phyloP scores from a whole-genome alignment of 2,888 invertebrate species.

The Nomada lathburiana region DNA sequence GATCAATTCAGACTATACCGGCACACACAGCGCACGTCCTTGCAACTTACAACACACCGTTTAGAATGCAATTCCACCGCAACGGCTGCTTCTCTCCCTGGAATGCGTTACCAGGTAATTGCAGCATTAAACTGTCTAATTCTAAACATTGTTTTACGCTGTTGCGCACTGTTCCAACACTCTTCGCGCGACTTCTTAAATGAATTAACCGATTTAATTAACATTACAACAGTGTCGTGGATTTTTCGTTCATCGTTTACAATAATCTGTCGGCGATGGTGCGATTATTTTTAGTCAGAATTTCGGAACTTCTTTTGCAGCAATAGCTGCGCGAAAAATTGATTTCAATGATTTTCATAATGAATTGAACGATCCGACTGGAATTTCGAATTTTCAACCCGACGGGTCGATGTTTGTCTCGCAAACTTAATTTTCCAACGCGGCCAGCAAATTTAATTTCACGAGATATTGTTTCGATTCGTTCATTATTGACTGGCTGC shows the following conservation, averaged over 20 bases:
- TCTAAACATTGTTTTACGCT: constrained; percentile 37
- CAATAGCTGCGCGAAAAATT: no score
- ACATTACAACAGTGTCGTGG: neutral
- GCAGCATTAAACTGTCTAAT: constrained; percentile 57
- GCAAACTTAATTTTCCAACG: neutral
- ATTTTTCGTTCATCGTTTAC: no score
- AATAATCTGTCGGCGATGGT: neutral
- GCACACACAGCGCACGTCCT: neutral
- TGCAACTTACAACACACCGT: constrained; percentile 34
- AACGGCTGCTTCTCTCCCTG: constrained; percentile 25
- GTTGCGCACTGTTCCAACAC: constrained; percentile 16
- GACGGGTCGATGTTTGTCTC: neutral
- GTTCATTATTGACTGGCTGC: neutral
- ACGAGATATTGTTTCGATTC: neutral
- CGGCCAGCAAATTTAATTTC: constrained; percentile 3
- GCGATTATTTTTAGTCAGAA: no score
- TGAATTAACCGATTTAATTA: constrained; percentile 18
- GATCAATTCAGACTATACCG: neutral
- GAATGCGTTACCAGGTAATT: constrained; percentile 54
- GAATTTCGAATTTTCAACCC: neutral
- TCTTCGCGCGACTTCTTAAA: constrained; percentile 20
- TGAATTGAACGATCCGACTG: neutral
- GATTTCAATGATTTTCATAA: no score
- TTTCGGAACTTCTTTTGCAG: no score
- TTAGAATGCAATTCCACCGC: constrained; percentile 39